phyloP scores from a whole-genome alignment of 2,113 vertebrate genomes.

The Rhinoderma darwinii region DNA sequence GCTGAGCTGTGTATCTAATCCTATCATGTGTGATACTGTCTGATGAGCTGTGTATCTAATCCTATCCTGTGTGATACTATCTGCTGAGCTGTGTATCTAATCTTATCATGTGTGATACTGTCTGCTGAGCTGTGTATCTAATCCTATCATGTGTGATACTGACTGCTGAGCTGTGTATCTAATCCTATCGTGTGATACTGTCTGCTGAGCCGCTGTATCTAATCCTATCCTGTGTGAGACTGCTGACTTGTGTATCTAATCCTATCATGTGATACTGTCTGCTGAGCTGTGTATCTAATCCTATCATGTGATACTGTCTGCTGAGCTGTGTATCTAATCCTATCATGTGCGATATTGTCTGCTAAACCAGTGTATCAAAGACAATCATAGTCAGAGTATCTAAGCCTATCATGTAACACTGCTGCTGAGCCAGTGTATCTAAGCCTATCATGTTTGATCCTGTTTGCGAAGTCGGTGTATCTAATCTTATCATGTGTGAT shows the following conservation, averaged over 20 bases:
- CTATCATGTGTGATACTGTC: too few relatives aligned
- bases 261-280: not conserved
- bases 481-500: not conserved
- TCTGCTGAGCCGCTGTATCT: not conserved
- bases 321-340: not conserved
- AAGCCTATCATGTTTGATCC: not conserved
- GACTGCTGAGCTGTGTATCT: not conserved
- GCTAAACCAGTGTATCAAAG: too few relatives aligned
- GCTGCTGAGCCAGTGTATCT: not conserved
- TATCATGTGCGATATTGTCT: too few relatives aligned
- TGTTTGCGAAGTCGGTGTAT: not conserved
- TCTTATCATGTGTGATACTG: not conserved
- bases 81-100: not conserved
- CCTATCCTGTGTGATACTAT: not conserved
- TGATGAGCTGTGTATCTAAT: too few relatives aligned
- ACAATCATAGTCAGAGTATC: too few relatives aligned
- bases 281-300: constrained; percentile 11
- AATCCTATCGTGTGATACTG: not conserved
- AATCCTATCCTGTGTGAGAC: not conserved
- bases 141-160: not conserved
- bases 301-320: not conserved
- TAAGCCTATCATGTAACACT: not conserved
- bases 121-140: constrained; percentile 2
- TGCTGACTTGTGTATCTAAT: constrained; percentile 1
- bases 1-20: too few relatives aligned